These are phyloP conservation scores for Microplitis mediator DNA, from an alignment of 1,140 invertebrate species.

Conservation along the genomic window DNA sequence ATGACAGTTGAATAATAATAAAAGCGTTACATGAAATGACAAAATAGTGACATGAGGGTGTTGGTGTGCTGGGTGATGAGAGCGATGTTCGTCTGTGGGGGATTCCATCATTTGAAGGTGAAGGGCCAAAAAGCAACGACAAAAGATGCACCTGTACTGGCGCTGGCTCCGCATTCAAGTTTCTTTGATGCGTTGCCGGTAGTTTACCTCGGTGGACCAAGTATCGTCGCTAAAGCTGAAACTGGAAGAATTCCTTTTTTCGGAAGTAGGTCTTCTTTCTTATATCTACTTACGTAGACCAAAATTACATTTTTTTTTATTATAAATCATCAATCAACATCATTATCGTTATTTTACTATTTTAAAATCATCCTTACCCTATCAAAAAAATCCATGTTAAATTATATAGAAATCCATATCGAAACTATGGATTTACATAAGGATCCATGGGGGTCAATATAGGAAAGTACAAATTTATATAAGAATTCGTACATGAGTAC, in stretches of 20 bases:
- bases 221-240: slow-evolving; percentile 87
- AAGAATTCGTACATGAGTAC: too few relatives aligned
- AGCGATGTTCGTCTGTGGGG: slow-evolving; percentile 77
- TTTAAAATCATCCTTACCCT: too few relatives aligned
- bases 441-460: too few relatives aligned
- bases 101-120: slow-evolving; percentile 77
- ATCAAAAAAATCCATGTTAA: too few relatives aligned
- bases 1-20: slow-evolving; percentile 24
- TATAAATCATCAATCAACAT: neutral
- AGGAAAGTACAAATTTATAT: too few relatives aligned
- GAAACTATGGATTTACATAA: too few relatives aligned
- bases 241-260: slow-evolving; percentile 80
- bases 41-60: slow-evolving; percentile 64
- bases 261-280: slow-evolving; percentile 75
- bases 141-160: slow-evolving; percentile 82
- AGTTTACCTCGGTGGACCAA: slow-evolving; percentile 79
- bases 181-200: slow-evolving; percentile 88
- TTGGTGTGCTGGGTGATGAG: slow-evolving; percentile 73
- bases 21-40: slow-evolving; percentile 12
- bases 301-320: neutral
- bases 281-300: slow-evolving; percentile 15
- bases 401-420: too few relatives aligned
- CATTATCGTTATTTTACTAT: too few relatives aligned
- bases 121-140: slow-evolving; percentile 70
- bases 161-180: slow-evolving; percentile 88